These are phyloP conservation scores for Parnassius apollo DNA, from an alignment of 2,888 invertebrate species.

Conservation along the genomic window DNA sequence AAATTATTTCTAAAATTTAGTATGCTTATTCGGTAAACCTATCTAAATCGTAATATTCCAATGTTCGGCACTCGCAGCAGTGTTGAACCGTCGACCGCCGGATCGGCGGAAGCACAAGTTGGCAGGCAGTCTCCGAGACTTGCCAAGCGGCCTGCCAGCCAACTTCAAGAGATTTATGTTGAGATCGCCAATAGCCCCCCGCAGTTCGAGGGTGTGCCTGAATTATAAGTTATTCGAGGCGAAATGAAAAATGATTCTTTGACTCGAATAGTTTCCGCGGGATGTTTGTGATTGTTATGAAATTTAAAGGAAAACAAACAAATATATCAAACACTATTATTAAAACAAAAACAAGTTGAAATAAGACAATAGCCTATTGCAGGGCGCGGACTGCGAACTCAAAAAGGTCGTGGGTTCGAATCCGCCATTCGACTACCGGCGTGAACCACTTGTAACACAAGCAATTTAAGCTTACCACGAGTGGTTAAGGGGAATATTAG, in stretches of 20 bases:
- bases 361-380: too few species aligned
- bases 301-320: background rate
- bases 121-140: slow-evolving; percentile 31
- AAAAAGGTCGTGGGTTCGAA: too few species aligned
- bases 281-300: slow-evolving; percentile 2
- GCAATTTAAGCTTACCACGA: too few species aligned
- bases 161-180: slow-evolving; percentile 37
- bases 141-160: slow-evolving; percentile 32
- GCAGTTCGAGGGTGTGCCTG: slow-evolving; percentile 19
- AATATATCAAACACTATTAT: too few species aligned
- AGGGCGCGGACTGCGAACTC: too few species aligned
- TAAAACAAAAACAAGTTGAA: too few species aligned
- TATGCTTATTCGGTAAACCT: too few species aligned
- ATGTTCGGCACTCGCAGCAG: slow-evolving; percentile 4
- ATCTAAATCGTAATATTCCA: too few species aligned
- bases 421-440: too few species aligned
- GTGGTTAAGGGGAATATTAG: too few species aligned
- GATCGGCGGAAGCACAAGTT: slow-evolving; percentile 36
- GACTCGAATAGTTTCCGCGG: slow-evolving; percentile 11
- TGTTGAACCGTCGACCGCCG: slow-evolving; percentile 35
- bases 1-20: too few species aligned
- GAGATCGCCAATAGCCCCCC: slow-evolving; percentile 26
- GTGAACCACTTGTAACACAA: too few species aligned
- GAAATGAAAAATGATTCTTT: slow-evolving; percentile 22
- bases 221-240: slow-evolving; percentile 26